phyloP scores from a whole-genome alignment of 2,113 vertebrate species.

The Eubucco bourcierii region DNA sequence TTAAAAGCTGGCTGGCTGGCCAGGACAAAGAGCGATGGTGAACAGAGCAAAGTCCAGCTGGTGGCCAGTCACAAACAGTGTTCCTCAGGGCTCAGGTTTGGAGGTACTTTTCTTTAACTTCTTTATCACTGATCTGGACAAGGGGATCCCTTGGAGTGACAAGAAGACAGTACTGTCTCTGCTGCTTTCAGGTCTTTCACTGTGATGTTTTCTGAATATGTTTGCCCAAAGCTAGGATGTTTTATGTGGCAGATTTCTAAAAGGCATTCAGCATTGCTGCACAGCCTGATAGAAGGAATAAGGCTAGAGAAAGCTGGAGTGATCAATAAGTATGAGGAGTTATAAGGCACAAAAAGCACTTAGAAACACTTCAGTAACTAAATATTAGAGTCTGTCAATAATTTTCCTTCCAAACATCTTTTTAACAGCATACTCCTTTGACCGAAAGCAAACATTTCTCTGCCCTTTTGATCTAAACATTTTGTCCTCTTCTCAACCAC shows the following conservation, averaged over 20 bases:
- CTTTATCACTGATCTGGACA: too few relatives aligned
- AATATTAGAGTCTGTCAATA: constrained; percentile 21
- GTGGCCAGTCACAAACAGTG: too few relatives aligned
- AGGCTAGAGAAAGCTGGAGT: constrained; percentile 10
- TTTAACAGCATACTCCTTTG: constrained; percentile 4
- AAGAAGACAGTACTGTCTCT: not conserved
- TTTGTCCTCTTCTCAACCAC: not conserved
- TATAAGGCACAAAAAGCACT: constrained; percentile 26
- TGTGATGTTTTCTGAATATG: not conserved
- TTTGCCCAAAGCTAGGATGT: not conserved
- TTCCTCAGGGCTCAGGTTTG: too few relatives aligned
- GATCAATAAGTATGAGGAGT: constrained; percentile 28
- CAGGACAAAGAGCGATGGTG: not conserved
- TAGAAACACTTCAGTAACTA: constrained; percentile 12
- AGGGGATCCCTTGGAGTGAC: not conserved
- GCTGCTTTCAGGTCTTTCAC: not conserved
- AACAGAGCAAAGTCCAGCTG: too few relatives aligned
- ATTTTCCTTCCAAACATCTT: constrained; percentile 16
- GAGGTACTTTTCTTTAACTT: too few relatives aligned
- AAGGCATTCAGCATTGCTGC: not conserved
- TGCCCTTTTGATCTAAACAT: not conserved
- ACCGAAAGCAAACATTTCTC: constrained; percentile 21
- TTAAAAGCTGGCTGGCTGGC: not conserved
- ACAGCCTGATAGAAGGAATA: not conserved
- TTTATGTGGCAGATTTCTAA: not conserved